phyloP scores from a whole-genome alignment of 2,888 invertebrate species.

The Arctia plantaginis region DNA sequence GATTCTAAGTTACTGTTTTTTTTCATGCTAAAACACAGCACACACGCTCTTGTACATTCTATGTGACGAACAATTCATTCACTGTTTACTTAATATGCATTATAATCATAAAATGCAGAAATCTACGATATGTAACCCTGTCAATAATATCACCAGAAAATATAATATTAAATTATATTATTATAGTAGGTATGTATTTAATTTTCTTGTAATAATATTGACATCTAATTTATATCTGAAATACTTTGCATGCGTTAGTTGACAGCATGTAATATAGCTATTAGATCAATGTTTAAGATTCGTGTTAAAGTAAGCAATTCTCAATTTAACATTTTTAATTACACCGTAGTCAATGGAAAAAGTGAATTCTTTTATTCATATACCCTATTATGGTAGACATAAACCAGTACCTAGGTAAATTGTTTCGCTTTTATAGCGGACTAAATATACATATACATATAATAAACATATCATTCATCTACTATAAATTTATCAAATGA shows the following conservation, averaged over 20 bases:
- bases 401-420: not conserved
- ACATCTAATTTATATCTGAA: slow-evolving; percentile 37
- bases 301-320: slow-evolving; percentile 50
- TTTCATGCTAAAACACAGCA: slow-evolving; percentile 30
- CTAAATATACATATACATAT: no score
- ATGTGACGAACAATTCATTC: slow-evolving; percentile 40
- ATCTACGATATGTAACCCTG: slow-evolving; percentile 25
- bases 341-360: slow-evolving; percentile 42
- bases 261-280: slow-evolving; percentile 62
- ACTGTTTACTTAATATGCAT: slow-evolving; percentile 54
- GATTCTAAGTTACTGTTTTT: not conserved
- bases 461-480: not conserved
- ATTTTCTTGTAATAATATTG: slow-evolving; percentile 39
- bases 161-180: not conserved
- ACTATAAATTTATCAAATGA: not conserved
- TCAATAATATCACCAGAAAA: slow-evolving; percentile 29
- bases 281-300: slow-evolving; percentile 57
- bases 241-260: slow-evolving; percentile 54
- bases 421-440: no score
- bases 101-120: slow-evolving; percentile 37
- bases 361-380: not conserved
- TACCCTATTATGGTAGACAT: not conserved
- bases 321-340: slow-evolving; percentile 53
- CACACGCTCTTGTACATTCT: slow-evolving; percentile 28
- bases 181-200: no score